Conservation (phyloP, 2,888 invertebrate species). For the Anodontia alba region DNA sequence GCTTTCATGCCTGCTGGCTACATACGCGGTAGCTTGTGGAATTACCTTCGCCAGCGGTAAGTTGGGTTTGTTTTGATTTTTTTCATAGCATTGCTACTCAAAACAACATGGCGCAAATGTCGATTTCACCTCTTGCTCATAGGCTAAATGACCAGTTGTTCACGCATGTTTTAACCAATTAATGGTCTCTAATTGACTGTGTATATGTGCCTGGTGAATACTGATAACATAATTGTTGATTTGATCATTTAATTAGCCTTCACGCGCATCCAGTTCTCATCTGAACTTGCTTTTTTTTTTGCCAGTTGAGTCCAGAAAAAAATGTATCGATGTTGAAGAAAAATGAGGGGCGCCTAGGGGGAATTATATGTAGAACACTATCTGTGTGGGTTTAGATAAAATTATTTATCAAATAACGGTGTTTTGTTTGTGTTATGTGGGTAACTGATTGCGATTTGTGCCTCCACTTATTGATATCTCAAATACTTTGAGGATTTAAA, state of each 20-base stretch:
- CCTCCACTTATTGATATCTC: background rate
- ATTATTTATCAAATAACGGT: background rate
- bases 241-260: no score
- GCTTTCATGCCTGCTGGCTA: conserved; percentile 26
- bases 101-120: conserved; percentile 19
- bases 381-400: background rate
- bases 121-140: conserved; percentile 7
- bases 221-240: no score
- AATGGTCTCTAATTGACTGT: background rate
- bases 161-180: background rate
- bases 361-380: background rate
- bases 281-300: conserved; percentile 4
- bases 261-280: background rate
- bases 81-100: background rate
- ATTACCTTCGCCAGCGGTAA: background rate
- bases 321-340: conserved; percentile 24
- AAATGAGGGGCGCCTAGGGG: conserved; percentile 37
- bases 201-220: background rate
- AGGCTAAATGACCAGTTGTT: conserved; percentile 10
- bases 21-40: conserved; percentile 4
- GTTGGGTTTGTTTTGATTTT: conserved; percentile 1
- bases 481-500: background rate
- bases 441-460: conserved; percentile 7
- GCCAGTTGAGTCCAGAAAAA: conserved; percentile 5
- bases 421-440: background rate